These are phyloP conservation scores for Liopterus haemorrhoidalis DNA, from an alignment of 2,888 invertebrate species.

Conservation along the genomic window DNA sequence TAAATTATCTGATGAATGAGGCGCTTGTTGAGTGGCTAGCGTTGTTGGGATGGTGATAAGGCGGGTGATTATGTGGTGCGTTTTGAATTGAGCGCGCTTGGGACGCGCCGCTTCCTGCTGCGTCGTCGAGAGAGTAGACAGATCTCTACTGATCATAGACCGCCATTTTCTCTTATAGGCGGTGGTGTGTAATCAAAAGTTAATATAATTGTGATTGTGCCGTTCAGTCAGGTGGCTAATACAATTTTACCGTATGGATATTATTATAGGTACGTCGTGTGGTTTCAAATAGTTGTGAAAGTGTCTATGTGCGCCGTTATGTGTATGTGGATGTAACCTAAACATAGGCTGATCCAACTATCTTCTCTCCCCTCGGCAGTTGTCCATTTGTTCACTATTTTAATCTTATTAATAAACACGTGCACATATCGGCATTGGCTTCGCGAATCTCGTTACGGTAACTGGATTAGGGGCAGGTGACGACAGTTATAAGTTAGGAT, in stretches of 20 bases:
- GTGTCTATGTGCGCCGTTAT: constrained; percentile 11
- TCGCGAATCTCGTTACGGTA: constrained; percentile 75
- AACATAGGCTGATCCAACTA: constrained; percentile 58
- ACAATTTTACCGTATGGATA: constrained; percentile 51
- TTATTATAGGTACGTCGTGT: constrained; percentile 53
- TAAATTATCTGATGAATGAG: no score
- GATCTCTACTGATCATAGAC: constrained; percentile 51
- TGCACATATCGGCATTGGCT: constrained; percentile 59
- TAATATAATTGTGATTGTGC: constrained; percentile 40
- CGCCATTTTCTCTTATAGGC: constrained; percentile 76
- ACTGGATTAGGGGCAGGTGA: constrained; percentile 54
- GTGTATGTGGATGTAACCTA: constrained; percentile 47
- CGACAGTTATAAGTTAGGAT: constrained; percentile 56
- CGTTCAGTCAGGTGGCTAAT: constrained; percentile 35
- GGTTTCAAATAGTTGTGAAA: constrained; percentile 26
- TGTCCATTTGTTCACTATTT: constrained; percentile 57
- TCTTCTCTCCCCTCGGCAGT: constrained; percentile 53
- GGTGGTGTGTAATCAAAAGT: constrained; percentile 56
- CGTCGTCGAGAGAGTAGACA: constrained; percentile 21
- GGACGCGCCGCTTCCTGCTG: constrained; percentile 14
- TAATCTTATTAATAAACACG: constrained; percentile 65
- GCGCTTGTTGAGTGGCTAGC: no score
- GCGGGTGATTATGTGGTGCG: not conserved
- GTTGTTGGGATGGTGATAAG: not conserved
- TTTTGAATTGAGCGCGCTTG: constrained; percentile 13